Percentiles rank a stretch among this genome's conserved stretches.
These are phyloP conservation scores for Trematomus bernacchii DNA, from an alignment of 2,797 vertebrate species.

Conservation along the genomic window DNA sequence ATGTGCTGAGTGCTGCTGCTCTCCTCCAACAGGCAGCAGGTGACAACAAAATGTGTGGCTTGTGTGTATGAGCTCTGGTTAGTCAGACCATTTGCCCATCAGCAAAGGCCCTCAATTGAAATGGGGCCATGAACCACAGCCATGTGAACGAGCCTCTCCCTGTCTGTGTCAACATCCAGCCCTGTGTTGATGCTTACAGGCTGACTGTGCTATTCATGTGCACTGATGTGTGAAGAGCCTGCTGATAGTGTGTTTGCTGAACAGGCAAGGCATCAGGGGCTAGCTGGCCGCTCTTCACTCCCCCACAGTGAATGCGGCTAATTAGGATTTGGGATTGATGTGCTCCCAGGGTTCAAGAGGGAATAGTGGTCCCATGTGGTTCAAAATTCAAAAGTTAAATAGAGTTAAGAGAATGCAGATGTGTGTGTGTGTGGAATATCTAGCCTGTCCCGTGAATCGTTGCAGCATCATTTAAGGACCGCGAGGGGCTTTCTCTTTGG, in stretches of 20 bases:
- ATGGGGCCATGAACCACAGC: constrained; percentile 69
- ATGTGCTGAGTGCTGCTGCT: constrained; percentile 33
- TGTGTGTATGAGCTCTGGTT: not conserved
- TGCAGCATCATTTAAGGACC: constrained; percentile 4
- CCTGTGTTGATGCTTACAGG: constrained; percentile 80
- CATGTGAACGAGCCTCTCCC: constrained; percentile 69
- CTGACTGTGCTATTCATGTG: constrained; percentile 85
- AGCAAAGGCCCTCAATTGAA: constrained; percentile 80
- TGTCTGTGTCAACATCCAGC: constrained; percentile 82
- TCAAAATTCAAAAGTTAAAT: constrained; percentile 24
- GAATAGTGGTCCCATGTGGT: constrained; percentile 38
- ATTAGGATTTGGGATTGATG: constrained; percentile 72
- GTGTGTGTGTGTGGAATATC: too few species aligned
- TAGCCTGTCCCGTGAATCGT: not conserved
- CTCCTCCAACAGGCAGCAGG: constrained; percentile 36
- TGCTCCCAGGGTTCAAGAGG: constrained; percentile 38
- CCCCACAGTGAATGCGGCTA: constrained; percentile 76
- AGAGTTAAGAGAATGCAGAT: constrained; percentile 22
- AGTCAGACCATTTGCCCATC: constrained; percentile 63
- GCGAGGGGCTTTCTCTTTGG: constrained; percentile 9
- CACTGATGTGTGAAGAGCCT: constrained; percentile 85
- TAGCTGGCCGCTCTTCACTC: constrained; percentile 77
- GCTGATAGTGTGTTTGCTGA: constrained; percentile 86
- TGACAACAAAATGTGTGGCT: constrained; percentile 39
- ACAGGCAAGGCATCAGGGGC: constrained; percentile 81